These are phyloP conservation scores for Latrodectus geometricus DNA, from an alignment of 1,140 invertebrate genomes.

Conservation along the genomic window DNA sequence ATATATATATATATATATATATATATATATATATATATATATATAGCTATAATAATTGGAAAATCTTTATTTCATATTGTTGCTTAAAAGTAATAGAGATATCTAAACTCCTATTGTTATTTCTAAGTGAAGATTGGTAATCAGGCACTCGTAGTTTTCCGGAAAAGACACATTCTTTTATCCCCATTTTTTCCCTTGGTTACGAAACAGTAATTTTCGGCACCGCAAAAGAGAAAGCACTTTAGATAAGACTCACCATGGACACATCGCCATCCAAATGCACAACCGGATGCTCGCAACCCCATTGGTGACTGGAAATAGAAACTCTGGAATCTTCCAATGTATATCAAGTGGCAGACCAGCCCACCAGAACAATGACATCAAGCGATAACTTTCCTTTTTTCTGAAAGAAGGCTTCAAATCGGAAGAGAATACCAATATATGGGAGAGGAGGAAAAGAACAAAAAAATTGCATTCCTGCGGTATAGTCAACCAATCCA, in stretches of 20 bases:
- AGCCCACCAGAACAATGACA: slow-evolving; percentile 37
- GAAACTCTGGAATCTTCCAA: slow-evolving; percentile 45
- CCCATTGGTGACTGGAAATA: slow-evolving; percentile 19
- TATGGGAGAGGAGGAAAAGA: neutral
- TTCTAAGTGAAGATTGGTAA: neutral
- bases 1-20: too few relatives aligned
- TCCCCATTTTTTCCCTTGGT: slow-evolving; percentile 6
- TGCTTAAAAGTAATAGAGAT: too few relatives aligned
- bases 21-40: too few relatives aligned
- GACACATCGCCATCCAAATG: slow-evolving; percentile 22
- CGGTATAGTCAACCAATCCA: neutral
- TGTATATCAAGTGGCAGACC: slow-evolving; percentile 45
- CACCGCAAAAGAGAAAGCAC: slow-evolving; percentile 32
- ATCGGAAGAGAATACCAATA: slow-evolving; percentile 50
- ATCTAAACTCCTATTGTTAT: too few relatives aligned
- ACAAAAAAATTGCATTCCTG: neutral
- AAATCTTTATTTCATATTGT: too few relatives aligned
- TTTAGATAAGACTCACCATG: slow-evolving; percentile 41
- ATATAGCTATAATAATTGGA: too few relatives aligned
- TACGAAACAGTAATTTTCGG: slow-evolving; percentile 10
- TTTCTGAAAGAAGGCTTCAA: slow-evolving; percentile 29
- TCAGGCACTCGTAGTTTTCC: neutral
- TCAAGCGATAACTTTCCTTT: neutral
- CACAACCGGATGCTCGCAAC: slow-evolving; percentile 16
- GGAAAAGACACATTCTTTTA: slow-evolving; percentile 29